Conservation (phyloP, 2,888 invertebrate species). For the Halictus ligatus region DNA sequence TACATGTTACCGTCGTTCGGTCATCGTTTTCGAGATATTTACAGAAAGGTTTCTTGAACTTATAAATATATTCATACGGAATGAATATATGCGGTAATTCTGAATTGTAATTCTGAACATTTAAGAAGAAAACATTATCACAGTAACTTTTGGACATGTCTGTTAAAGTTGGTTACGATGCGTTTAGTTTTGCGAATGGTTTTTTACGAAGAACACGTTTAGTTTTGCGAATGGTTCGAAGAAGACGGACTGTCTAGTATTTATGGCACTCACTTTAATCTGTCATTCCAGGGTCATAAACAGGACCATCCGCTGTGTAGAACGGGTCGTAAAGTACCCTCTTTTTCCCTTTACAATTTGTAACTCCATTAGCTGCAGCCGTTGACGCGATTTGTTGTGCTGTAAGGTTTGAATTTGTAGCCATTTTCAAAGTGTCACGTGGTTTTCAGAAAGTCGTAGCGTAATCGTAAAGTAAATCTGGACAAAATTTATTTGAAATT, state of each 20-base stretch:
- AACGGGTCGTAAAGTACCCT: neutral
- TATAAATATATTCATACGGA: too few relatives aligned
- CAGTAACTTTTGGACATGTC: neutral
- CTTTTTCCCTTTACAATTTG: conserved; percentile 2
- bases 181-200: neutral
- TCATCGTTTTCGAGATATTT: too few relatives aligned
- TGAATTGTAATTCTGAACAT: too few relatives aligned
- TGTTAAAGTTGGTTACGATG: neutral
- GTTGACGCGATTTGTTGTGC: neutral
- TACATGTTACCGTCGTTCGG: too few relatives aligned
- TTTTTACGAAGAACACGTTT: neutral
- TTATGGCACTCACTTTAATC: neutral
- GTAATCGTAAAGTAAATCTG: neutral
- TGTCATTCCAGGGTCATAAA: neutral
- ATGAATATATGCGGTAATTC: too few relatives aligned
- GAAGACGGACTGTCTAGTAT: neutral
- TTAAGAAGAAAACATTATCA: too few relatives aligned
- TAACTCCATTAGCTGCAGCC: neutral
- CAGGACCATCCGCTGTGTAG: neutral
- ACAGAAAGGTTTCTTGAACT: too few relatives aligned
- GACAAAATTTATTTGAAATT: neutral
- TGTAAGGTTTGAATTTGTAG: neutral
- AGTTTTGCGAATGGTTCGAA: neutral
- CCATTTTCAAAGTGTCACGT: neutral
- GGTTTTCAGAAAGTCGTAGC: neutral